A percentile compares a stretch with the other conserved stretches of the same genome.
These are phyloP conservation scores for Leptopilina syphax DNA, from an alignment of 2,888 invertebrate species.

Conservation along the genomic window DNA sequence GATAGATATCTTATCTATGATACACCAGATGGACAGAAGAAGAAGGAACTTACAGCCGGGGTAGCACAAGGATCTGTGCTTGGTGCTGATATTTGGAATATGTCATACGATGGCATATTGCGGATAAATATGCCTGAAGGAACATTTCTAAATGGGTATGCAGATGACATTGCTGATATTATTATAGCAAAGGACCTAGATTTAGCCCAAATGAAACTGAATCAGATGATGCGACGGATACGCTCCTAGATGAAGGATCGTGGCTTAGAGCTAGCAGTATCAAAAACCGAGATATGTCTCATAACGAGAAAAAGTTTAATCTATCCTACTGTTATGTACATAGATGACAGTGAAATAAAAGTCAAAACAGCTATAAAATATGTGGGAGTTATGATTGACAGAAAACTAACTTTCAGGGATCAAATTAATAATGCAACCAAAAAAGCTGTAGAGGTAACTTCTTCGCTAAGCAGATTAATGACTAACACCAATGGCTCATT, in stretches of 20 bases:
- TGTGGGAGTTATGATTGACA: background rate
- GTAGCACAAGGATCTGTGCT: background rate
- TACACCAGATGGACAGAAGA: background rate
- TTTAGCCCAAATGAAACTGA: background rate
- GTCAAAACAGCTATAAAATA: background rate
- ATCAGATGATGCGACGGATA: background rate
- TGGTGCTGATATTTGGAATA: background rate
- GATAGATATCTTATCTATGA: background rate
- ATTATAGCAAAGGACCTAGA: background rate
- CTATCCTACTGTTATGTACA: background rate
- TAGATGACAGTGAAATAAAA: background rate
- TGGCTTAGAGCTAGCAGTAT: background rate
- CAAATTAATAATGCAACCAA: background rate
- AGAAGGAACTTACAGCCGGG: background rate
- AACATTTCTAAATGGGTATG: background rate
- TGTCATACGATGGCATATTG: conserved; percentile 30
- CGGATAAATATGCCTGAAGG: background rate
- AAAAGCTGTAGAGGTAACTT: background rate
- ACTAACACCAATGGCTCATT: conserved; percentile 44
- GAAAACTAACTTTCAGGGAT: background rate
- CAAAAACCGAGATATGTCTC: background rate
- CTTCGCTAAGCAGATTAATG: conserved; percentile 10
- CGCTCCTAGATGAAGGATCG: background rate
- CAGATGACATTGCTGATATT: background rate
- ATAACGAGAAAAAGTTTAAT: background rate